Conservation (phyloP, 2,888 invertebrate species). For the Litoditis marina region DNA sequence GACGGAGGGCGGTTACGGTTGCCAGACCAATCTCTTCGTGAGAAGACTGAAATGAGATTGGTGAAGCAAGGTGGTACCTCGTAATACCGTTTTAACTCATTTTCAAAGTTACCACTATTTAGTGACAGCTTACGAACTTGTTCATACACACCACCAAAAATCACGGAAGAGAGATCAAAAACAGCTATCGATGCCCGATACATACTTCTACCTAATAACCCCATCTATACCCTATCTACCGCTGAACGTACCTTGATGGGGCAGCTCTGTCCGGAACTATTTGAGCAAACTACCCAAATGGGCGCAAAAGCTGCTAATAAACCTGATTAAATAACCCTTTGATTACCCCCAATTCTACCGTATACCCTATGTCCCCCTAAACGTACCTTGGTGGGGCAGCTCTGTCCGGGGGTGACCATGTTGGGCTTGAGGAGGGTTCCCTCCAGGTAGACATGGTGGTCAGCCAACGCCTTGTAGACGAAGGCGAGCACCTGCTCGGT, state of each 20-base stretch:
- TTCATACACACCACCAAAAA: too few species aligned
- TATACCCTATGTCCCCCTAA: not conserved
- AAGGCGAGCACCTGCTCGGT: constrained; percentile 59
- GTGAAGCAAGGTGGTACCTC: too few species aligned
- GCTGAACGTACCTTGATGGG: constrained; percentile 60
- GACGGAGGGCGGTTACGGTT: constrained; percentile 83
- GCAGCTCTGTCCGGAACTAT: constrained; percentile 77
- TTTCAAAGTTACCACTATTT: too few species aligned
- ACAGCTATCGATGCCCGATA: too few species aligned
- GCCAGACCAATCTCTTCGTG: constrained; percentile 83
- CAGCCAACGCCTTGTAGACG: constrained; percentile 59
- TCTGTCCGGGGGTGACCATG: constrained; percentile 92
- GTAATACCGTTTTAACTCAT: too few species aligned
- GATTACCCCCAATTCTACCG: not conserved
- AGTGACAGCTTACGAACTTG: too few species aligned
- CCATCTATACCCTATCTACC: not conserved
- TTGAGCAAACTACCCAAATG: not conserved
- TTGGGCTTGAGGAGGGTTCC: constrained; percentile 72
- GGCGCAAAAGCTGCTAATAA: too few species aligned
- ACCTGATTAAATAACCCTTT: too few species aligned
- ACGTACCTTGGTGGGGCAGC: constrained; percentile 66
- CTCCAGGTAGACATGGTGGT: constrained; percentile 62
- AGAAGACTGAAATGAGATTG: constrained; percentile 69
- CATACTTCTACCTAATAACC: too few species aligned
- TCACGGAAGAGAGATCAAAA: too few species aligned